phyloP scores from a whole-genome alignment of 2,888 invertebrate species.

The Cecidostiba fungosa region DNA sequence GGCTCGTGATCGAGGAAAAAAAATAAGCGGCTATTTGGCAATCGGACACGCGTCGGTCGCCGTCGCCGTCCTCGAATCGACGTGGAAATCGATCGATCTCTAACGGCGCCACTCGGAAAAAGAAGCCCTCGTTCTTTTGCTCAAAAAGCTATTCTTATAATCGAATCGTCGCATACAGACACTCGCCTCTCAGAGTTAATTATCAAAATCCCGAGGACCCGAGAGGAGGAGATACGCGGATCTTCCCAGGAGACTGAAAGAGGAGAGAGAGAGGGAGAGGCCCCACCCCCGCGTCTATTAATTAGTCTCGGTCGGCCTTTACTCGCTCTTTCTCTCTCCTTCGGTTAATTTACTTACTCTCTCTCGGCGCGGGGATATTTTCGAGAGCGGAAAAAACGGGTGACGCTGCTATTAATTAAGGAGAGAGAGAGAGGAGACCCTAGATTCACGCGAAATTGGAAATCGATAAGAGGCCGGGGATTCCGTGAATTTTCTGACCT shows the following conservation, averaged over 20 bases:
- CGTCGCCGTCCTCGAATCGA: conserved; percentile 31
- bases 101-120: conserved; percentile 30
- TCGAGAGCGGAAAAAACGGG: conserved; percentile 50
- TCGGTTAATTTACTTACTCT: conserved; percentile 68
- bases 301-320: conserved; percentile 54
- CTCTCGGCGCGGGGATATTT: too few species aligned
- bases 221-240: conserved; percentile 57
- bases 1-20: conserved; percentile 61
- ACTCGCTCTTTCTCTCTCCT: conserved; percentile 48
- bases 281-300: conserved; percentile 60
- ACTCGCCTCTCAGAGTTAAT: conserved; percentile 32
- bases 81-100: conserved; percentile 61
- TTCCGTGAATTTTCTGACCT: conserved; percentile 41
- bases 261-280: conserved; percentile 23
- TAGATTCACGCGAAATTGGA: conserved; percentile 47
- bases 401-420: conserved; percentile 67
- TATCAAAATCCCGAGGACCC: conserved; percentile 39
- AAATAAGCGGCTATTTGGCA: conserved; percentile 65
- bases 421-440: conserved; percentile 16
- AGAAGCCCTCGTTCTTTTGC: conserved; percentile 27
- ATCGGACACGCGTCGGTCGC: conserved; percentile 52
- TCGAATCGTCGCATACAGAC: neutral
- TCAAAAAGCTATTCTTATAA: neutral
- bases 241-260: conserved; percentile 61
- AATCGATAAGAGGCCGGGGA: conserved; percentile 41